Evolutionary conservation across 2,797 vertebrate genomes (phyloP), one percentile per base, ranked within the genome.

Genomic region (Melanotaenia maccullochi): DNA sequence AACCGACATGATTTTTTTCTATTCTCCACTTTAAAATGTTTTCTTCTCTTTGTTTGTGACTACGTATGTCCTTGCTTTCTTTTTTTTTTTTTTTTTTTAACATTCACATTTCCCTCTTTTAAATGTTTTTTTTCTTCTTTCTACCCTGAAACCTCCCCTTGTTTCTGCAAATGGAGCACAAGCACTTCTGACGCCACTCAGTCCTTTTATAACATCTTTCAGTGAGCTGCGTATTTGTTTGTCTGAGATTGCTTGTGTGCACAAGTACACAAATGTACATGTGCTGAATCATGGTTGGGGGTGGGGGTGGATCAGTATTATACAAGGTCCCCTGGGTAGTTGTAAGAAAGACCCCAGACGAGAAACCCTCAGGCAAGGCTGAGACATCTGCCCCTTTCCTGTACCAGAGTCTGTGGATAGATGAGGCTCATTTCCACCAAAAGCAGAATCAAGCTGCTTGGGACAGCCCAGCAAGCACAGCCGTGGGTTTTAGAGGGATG

Each of bases 331-430:
- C 88, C 74, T 80, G 84, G 85, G 89, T 85, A 70, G 85, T 85
- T 88, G 83, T 86, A 81, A 85, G 86, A 83, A 89, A 88, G 85
- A 80, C 71, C 85, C 81, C 73, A 75, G 87, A 91, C 85, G 78
- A 85, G 87, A 85, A 78, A 73, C 68, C 72, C 90, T 6, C 51
- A 71, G 82, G 90, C 89, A 74, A 25, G 77, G 52, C 82, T 78
- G 72, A 83, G 88, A 92, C 92, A 93, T 92, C 92, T 93, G 91
- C 84, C 85, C 81, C 72, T 83, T 91, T 89, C 88, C 84, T 87
- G 82, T 86, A 79, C 42, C 70, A 81, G 68, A 71, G 62, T 76
- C 63, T 74, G 69, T 42, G 58, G 70, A 76, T 75, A 82, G 76
- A 83, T 35, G 22, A 14, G 72, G 64, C 72, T 83, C 28, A 12